These are phyloP conservation scores for Nesidiocoris tenuis DNA, from an alignment of 2,888 invertebrate species.

Conservation along the genomic window DNA sequence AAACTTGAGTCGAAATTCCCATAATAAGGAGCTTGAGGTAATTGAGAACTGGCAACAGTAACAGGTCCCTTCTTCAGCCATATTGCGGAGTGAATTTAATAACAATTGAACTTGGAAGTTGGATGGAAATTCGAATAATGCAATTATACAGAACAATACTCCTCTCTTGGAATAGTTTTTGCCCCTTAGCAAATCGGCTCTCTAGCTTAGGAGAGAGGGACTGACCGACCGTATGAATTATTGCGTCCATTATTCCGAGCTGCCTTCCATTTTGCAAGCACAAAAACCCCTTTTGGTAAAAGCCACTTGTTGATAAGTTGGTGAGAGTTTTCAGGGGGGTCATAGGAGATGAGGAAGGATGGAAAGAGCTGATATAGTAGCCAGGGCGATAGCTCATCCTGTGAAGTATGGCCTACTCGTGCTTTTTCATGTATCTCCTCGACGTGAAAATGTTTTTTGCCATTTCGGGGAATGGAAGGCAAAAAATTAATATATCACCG, in stretches of 20 bases:
- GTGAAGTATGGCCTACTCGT: conserved; percentile 2
- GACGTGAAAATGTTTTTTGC: neutral
- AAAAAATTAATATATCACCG: neutral
- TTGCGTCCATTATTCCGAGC: neutral
- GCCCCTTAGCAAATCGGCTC: neutral
- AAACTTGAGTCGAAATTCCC: no score
- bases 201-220: neutral
- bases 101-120: no score
- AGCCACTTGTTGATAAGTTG: neutral
- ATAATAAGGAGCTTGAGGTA: no score
- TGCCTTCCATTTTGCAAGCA: neutral
- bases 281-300: neutral
- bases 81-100: no score
- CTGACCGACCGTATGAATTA: neutral
- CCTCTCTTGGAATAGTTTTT: neutral
- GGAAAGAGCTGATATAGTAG: neutral
- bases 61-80: no score
- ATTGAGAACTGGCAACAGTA: no score
- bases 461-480: neutral
- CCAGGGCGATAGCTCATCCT: neutral
- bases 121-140: neutral
- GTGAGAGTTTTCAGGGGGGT: neutral
- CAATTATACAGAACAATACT: neutral
- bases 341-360: neutral
- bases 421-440: conserved; percentile 4